Percentiles rank a stretch among this genome's conserved stretches.
These are phyloP conservation scores for Potamarius usumacintae DNA, from an alignment of 2,113 vertebrate species.

Conservation along the genomic window DNA sequence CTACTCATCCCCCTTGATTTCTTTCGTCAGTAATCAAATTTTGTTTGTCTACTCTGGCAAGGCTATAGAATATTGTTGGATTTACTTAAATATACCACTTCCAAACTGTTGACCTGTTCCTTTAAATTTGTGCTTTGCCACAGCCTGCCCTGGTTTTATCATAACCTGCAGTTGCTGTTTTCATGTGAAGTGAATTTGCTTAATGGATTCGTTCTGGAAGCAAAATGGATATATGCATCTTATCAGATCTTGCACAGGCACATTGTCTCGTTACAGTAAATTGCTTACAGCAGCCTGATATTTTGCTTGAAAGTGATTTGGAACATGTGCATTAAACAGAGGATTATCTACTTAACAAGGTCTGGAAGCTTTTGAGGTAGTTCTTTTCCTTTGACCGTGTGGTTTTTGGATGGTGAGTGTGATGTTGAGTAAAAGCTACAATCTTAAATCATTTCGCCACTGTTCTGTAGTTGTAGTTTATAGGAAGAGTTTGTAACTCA, in stretches of 20 bases:
- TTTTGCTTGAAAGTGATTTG: conserved; percentile 9
- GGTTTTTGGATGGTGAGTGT: conserved; percentile 26
- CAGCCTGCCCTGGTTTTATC: background rate
- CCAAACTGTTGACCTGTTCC: background rate
- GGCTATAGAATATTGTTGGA: background rate
- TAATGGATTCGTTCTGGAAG: background rate
- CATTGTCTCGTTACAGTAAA: conserved; percentile 8
- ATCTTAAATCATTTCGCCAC: background rate
- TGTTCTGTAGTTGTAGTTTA: background rate
- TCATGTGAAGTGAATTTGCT: background rate
- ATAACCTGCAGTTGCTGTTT: conserved; percentile 16
- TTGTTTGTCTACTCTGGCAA: background rate
- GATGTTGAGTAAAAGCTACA: background rate
- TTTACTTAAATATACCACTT: background rate
- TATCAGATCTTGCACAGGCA: conserved; percentile 3
- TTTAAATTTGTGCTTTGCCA: background rate
- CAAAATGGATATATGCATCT: background rate
- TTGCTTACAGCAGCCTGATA: background rate
- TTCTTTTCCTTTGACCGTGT: background rate
- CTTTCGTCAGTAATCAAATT: background rate
- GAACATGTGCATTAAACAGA: conserved; percentile 20
- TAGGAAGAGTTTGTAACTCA: background rate
- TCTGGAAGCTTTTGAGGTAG: background rate
- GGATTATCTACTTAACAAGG: conserved; percentile 30
- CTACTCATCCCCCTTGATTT: background rate